Percentiles rank a stretch among this genome's conserved stretches.
phyloP scores from a whole-genome alignment of 2,113 vertebrate genomes.

The Copsychus sechellarum region DNA sequence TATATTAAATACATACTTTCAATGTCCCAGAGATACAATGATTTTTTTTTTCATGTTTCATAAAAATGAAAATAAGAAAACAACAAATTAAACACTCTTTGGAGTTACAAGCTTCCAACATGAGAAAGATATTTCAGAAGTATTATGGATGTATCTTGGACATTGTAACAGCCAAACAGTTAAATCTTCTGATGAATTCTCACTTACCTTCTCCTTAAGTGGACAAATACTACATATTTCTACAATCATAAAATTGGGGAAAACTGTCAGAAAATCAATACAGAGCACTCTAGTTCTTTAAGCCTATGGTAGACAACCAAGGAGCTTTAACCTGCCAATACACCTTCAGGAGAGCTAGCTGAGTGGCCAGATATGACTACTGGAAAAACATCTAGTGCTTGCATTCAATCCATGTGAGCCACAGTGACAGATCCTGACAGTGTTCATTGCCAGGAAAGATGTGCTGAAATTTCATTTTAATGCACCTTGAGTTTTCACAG shows the following conservation, averaged over 20 bases:
- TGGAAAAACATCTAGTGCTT: background rate
- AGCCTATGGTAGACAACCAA: background rate
- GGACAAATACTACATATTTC: background rate
- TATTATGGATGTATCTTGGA: background rate
- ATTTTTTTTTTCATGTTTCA: background rate
- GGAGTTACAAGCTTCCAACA: background rate
- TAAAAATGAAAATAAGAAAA: background rate
- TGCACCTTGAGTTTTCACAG: background rate
- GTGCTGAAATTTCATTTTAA: background rate
- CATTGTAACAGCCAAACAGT: background rate
- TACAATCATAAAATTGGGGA: background rate
- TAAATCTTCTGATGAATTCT: background rate
- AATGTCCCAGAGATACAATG: background rate
- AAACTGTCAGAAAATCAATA: background rate
- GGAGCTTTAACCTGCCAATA: background rate
- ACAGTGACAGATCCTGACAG: background rate
- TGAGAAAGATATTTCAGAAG: background rate
- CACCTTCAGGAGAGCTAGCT: background rate
- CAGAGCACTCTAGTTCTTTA: background rate
- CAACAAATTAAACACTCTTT: background rate
- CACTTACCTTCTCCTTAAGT: background rate
- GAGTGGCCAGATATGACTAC: background rate
- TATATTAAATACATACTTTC: background rate
- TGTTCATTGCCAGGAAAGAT: background rate
- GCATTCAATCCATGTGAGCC: background rate